A percentile compares a stretch with the other conserved stretches of the same genome.
Evolutionary conservation across 2,113 vertebrate species (phyloP).

Genomic region (Vidua macroura): DNA sequence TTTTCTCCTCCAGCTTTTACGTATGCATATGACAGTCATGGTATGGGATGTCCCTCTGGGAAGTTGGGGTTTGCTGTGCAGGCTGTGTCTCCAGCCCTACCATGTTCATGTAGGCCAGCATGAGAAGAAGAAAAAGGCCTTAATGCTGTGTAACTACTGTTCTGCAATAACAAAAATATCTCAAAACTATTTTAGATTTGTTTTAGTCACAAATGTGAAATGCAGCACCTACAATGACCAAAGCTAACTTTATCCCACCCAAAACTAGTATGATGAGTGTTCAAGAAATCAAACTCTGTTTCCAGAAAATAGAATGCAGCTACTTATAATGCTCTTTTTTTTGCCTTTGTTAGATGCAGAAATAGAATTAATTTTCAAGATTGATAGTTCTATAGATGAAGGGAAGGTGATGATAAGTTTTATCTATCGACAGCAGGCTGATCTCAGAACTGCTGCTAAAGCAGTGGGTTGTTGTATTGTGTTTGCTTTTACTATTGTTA

Average conservation of each 20-base stretch:
- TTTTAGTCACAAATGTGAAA: not conserved
- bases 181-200: not conserved
- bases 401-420: not conserved
- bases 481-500: no score
- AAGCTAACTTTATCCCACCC: not conserved
- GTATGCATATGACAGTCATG: not conserved
- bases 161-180: not conserved
- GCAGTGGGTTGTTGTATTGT: no score
- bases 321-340: not conserved
- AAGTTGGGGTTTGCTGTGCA: not conserved
- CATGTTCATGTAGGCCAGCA: fast-evolving
- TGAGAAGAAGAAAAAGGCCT: not conserved
- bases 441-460: not conserved
- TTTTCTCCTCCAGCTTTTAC: not conserved
- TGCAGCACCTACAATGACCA: not conserved
- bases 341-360: not conserved
- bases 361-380: not conserved
- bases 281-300: not conserved
- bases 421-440: not conserved
- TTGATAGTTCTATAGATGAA: not conserved
- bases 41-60: not conserved
- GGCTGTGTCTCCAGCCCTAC: fast-evolving
- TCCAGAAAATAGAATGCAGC: not conserved
- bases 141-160: not conserved
- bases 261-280: not conserved